Conservation (phyloP, 2,888 invertebrate genomes). For the Metallyticus violacea region DNA sequence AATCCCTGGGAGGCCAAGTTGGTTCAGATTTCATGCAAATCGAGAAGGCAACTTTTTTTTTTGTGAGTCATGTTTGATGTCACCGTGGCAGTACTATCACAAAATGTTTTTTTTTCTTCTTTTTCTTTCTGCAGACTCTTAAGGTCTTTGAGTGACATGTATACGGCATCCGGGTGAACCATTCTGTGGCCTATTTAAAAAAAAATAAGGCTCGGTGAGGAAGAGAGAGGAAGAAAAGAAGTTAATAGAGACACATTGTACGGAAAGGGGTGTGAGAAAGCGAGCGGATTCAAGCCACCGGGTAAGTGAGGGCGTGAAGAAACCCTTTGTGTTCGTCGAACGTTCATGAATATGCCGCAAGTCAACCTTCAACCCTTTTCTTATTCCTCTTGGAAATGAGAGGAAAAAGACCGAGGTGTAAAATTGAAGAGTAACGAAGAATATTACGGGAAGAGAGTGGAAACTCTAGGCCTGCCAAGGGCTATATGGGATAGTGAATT, state of each 20-base stretch:
- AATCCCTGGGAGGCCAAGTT: neutral
- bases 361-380: neutral
- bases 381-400: neutral
- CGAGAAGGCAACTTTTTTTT: neutral
- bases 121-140: neutral
- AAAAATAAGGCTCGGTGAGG: neutral
- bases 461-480: neutral
- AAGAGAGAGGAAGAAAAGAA: neutral
- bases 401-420: neutral
- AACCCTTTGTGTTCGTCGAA: neutral
- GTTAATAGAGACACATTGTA: slow-evolving; percentile 31
- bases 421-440: neutral
- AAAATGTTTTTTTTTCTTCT: neutral
- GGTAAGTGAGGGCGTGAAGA: slow-evolving; percentile 2
- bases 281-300: neutral
- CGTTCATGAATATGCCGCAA: slow-evolving; percentile 6
- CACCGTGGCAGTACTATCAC: neutral
- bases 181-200: neutral
- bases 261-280: slow-evolving; percentile 10
- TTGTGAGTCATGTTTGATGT: neutral
- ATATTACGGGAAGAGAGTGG: too few species aligned
- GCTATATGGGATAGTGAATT: neutral
- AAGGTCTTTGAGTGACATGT: slow-evolving; percentile 20
- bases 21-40: slow-evolving; percentile 21
- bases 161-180: slow-evolving; percentile 8